These are phyloP conservation scores for Perdita meconis DNA, from an alignment of 2,888 invertebrate genomes.

Conservation along the genomic window DNA sequence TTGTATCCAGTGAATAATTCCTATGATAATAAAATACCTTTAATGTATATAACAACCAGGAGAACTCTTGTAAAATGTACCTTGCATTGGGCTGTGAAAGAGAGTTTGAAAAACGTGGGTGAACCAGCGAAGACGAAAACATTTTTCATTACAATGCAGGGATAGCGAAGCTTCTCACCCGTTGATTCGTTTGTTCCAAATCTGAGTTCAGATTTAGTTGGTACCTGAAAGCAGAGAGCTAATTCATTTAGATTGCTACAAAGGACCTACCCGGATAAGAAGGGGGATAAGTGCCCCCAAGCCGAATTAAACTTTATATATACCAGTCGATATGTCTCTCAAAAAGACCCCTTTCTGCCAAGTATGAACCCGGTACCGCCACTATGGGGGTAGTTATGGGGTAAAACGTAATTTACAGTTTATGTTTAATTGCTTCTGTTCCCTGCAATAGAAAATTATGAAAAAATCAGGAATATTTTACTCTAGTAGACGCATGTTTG, in stretches of 20 bases:
- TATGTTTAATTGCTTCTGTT: too few species aligned
- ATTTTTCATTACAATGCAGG: constrained; percentile 86
- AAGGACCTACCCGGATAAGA: too few species aligned
- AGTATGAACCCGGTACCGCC: too few species aligned
- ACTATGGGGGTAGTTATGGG: too few species aligned
- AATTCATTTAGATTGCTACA: not conserved
- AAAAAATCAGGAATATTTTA: too few species aligned
- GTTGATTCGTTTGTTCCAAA: constrained; percentile 80
- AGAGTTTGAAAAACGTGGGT: constrained; percentile 85
- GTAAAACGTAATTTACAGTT: too few species aligned
- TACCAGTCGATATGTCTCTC: too few species aligned
- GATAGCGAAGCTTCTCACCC: constrained; percentile 80
- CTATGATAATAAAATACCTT: constrained; percentile 56
- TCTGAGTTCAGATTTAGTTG: constrained; percentile 83
- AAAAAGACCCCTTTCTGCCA: too few species aligned
- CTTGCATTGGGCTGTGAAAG: constrained; percentile 81
- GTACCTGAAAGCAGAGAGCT: constrained; percentile 83
- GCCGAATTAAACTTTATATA: too few species aligned
- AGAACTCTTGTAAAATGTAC: constrained; percentile 50
- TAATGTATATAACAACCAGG: not conserved
- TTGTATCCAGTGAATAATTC: constrained; percentile 82
- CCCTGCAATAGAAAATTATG: too few species aligned
- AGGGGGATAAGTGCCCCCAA: too few species aligned
- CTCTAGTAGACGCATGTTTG: too few species aligned
- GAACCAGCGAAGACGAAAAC: constrained; percentile 90